phyloP scores from a whole-genome alignment of 1,140 invertebrate species.

The Archivesica marissinica region DNA sequence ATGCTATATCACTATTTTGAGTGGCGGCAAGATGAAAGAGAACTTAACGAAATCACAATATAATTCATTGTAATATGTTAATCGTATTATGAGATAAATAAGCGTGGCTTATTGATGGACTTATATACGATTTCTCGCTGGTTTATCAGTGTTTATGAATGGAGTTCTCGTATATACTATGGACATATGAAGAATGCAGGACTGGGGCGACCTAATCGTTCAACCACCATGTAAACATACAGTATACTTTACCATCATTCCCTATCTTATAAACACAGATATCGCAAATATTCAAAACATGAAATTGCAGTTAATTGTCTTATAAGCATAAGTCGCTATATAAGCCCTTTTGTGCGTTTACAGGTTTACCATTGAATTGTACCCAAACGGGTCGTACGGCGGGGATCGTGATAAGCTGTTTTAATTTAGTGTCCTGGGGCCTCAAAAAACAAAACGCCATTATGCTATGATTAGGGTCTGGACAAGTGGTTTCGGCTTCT shows the following conservation, averaged over 20 bases:
- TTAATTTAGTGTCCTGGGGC: too few species aligned
- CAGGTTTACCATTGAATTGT: too few species aligned
- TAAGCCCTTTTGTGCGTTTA: too few species aligned
- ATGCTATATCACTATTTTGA: conserved; percentile 28
- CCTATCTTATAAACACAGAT: conserved; percentile 32
- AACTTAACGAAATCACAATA: conserved; percentile 19
- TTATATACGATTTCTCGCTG: neutral
- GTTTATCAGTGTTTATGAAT: conserved; percentile 37
- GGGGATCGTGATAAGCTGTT: too few species aligned
- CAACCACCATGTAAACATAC: too few species aligned
- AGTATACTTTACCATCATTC: conserved; percentile 7
- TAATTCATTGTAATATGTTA: conserved; percentile 42
- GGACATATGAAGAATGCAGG: neutral
- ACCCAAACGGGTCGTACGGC: too few species aligned
- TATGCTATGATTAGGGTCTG: too few species aligned
- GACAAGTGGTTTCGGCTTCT: too few species aligned
- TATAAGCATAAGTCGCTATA: too few species aligned
- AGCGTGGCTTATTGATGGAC: conserved; percentile 3
- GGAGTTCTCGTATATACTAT: neutral
- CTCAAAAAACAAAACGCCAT: too few species aligned
- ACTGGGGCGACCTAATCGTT: neutral
- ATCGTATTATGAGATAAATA: conserved; percentile 38
- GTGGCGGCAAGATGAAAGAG: conserved; percentile 33
- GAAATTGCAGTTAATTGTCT: too few species aligned
- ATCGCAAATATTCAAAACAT: too few species aligned